Percentiles rank a stretch among this genome's conserved stretches.
Conservation (phyloP, 2,113 vertebrate genomes). For the Pitta sordida region DNA sequence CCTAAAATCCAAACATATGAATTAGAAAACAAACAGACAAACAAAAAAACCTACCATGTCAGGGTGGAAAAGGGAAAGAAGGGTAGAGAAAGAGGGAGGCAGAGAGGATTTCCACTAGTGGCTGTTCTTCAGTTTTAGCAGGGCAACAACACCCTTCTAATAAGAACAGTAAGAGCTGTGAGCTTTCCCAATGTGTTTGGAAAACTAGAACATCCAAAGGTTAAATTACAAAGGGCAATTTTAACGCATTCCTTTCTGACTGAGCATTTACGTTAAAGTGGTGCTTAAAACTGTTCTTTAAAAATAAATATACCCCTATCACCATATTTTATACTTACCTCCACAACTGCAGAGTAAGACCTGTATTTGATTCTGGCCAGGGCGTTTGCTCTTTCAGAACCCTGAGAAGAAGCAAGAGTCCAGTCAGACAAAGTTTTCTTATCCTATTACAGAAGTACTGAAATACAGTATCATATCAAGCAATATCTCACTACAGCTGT, state of each 20-base stretch:
- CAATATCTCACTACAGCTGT: neutral
- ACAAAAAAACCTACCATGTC: neutral
- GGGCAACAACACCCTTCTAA: neutral
- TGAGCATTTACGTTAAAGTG: neutral
- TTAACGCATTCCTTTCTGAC: neutral
- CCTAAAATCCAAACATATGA: conserved; percentile 65
- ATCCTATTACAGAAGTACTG: neutral
- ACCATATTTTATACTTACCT: conserved; percentile 71
- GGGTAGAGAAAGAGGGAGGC: neutral
- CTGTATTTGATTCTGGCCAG: conserved; percentile 87
- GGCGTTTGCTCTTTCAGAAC: conserved; percentile 78
- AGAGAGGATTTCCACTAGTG: neutral
- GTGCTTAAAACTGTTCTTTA: neutral
- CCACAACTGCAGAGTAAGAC: conserved; percentile 78
- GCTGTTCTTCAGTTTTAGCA: neutral
- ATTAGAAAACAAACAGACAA: too few relatives aligned
- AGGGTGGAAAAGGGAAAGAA: neutral
- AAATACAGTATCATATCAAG: neutral
- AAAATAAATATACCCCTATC: neutral
- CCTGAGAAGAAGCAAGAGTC: conserved; percentile 68
- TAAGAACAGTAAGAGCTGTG: neutral
- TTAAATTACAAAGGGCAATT: neutral
- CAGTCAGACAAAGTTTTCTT: neutral
- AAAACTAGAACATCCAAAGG: neutral
- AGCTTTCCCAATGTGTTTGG: neutral